Evolutionary conservation across 2,113 vertebrate species (phyloP).

Genomic region (Symphodus melops): DNA sequence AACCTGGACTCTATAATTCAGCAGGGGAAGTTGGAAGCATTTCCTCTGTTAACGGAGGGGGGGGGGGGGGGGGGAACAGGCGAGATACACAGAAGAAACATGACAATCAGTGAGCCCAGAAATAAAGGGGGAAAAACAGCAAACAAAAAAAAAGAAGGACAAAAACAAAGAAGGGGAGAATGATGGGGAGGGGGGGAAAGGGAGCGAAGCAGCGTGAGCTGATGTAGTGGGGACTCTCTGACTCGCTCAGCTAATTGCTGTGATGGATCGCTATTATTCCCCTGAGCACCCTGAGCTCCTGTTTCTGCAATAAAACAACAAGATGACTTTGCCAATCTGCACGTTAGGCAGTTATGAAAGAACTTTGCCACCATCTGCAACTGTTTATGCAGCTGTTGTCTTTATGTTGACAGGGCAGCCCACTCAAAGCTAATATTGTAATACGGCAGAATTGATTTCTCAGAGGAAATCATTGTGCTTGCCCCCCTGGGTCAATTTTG

Average conservation of each 20-base stretch:
- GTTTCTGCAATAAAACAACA: slow-evolving; percentile 50
- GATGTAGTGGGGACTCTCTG: slow-evolving; percentile 19
- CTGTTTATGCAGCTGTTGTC: slow-evolving; percentile 21
- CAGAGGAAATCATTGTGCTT: slow-evolving; percentile 47
- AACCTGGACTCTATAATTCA: slow-evolving; percentile 51
- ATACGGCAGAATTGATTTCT: slow-evolving; percentile 50
- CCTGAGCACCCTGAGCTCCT: slow-evolving; percentile 36
- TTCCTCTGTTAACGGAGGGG: background rate
- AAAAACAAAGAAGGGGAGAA: background rate
- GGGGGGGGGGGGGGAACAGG: background rate
- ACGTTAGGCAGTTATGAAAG: slow-evolving; percentile 43
- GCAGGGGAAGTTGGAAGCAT: slow-evolving; percentile 14
- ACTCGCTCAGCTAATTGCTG: slow-evolving; percentile 55
- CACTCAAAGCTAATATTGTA: slow-evolving; percentile 41
- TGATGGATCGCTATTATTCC: slow-evolving; percentile 67
- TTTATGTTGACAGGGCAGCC: slow-evolving; percentile 37
- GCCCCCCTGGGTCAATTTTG: slow-evolving; percentile 34
- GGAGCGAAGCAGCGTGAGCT: slow-evolving; percentile 1
- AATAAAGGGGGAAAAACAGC: slow-evolving; percentile 1
- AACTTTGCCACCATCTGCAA: slow-evolving; percentile 34
- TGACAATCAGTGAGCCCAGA: background rate
- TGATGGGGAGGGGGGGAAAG: background rate
- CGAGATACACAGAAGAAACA: slow-evolving; percentile 1
- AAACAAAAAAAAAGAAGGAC: background rate
- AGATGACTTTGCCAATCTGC: slow-evolving; percentile 54